Base-by-base conservation (phyloP, 2,888 invertebrate species). In the Odontomyia ornata region DNA sequence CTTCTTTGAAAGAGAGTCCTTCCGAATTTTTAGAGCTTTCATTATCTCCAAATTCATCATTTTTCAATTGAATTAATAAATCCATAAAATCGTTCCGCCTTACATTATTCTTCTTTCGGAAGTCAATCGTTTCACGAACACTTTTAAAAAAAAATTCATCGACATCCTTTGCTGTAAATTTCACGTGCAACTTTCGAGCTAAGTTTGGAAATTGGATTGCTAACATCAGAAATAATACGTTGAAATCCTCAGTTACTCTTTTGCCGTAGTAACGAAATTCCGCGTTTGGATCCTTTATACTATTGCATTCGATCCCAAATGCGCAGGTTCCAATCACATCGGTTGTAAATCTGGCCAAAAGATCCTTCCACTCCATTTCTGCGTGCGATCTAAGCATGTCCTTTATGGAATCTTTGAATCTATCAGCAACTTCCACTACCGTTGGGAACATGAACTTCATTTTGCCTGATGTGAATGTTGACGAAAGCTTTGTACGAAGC, bases 11-110 rank as follows among this genome's bases (percentile, higher is more conserved):
- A n/a, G n/a, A n/a, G n/a, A n/a, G n/a, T n/a, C n/a, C n/a, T n/a
- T n/a, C n/a, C n/a, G n/a, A n/a, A n/a, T n/a, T n/a, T n/a, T n/a
- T n/a, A n/a, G n/a, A n/a, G n/a, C n/a, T n/a, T n/a, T n/a, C n/a
- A 87, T 85, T n/a, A 88, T 84, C 77, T n/a, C n/a, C n/a, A n/a
- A n/a, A n/a, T 88, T 87, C 83, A 89, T 87, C 7, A 90, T 81
- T 1, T 89, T 82, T 80, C 90, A 86, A 79, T 90, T 36, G 5
- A 36, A 36, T 36, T 3, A 36, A 9, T 9, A 36, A 36, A 36
- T 36, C 36, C 36, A 36, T 83, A 76, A 89, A 90, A 80, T 90
- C 88, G 79, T 88, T 88, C 57, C 89, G 80, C 80, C 84, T 79
- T 18, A 86, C 75, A 2, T 83, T 81, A 75, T 83, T 80, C 80